These are phyloP conservation scores for Plebejus melissa DNA, from an alignment of 2,888 invertebrate species.

Conservation along the genomic window DNA sequence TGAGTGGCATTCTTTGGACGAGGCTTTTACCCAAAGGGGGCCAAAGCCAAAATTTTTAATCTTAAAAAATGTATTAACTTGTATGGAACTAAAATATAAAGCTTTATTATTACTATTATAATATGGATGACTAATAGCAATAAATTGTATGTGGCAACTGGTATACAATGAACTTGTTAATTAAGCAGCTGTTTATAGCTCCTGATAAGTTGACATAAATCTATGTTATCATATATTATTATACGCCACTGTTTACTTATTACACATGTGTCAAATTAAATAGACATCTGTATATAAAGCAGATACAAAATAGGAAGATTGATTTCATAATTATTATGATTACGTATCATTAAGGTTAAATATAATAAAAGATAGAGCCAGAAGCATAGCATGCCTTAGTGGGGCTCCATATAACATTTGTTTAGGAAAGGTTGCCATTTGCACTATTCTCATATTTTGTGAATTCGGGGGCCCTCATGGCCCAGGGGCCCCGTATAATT, in stretches of 20 bases:
- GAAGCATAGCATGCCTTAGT: too few species aligned
- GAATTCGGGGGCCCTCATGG: too few species aligned
- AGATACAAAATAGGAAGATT: slow-evolving; percentile 23
- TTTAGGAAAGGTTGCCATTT: too few species aligned
- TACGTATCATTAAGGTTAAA: background rate
- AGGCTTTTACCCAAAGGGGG: too few species aligned
- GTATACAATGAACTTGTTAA: background rate
- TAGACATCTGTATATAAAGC: slow-evolving; percentile 6
- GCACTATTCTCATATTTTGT: too few species aligned
- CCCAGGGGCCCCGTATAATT: too few species aligned
- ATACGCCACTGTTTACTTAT: background rate
- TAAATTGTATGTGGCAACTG: background rate
- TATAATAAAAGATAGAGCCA: too few species aligned
- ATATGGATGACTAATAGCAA: background rate
- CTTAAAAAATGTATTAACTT: too few species aligned
- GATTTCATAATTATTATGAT: background rate
- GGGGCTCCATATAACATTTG: too few species aligned
- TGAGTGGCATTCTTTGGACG: too few species aligned
- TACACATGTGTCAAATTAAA: slow-evolving; percentile 20
- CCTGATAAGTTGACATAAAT: background rate
- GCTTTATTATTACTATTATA: background rate
- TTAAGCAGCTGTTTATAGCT: slow-evolving; percentile 1
- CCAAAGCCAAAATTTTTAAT: too few species aligned
- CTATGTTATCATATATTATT: background rate
- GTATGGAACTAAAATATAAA: too few species aligned